Evolutionary conservation across 2,113 vertebrate genomes (phyloP).

Genomic region (Psephotus haematonotus): DNA sequence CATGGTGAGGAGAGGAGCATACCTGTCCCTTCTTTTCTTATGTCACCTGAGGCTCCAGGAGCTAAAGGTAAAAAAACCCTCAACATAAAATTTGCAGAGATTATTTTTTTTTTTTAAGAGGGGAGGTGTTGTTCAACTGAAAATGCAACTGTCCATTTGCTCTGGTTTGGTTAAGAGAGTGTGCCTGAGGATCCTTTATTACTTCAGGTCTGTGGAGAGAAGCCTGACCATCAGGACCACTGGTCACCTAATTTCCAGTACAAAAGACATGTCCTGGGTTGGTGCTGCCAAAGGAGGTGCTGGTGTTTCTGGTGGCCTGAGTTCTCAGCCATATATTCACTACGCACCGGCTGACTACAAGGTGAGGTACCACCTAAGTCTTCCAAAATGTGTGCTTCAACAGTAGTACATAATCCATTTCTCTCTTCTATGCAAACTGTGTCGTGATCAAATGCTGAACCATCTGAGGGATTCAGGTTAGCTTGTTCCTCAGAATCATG

Average conservation of each 20-base stretch:
- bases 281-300: constrained; percentile 64
- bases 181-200: constrained; percentile 78
- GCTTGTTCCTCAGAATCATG: neutral
- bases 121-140: neutral
- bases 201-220: constrained; percentile 78
- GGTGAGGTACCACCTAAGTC: constrained; percentile 60
- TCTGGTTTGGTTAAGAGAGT: constrained; percentile 44
- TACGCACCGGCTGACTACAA: constrained; percentile 73
- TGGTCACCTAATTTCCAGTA: constrained; percentile 8
- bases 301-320: constrained; percentile 55
- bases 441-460: neutral
- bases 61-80: constrained; percentile 70
- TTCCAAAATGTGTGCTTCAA: neutral
- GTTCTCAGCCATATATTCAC: constrained; percentile 47
- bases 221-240: constrained; percentile 73
- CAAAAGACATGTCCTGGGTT: constrained; percentile 69
- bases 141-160: neutral
- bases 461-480: neutral
- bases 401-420: neutral
- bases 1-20: constrained; percentile 49
- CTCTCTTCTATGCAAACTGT: neutral
- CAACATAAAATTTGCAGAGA: neutral
- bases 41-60: constrained; percentile 72
- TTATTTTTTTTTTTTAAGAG: neutral
- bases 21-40: constrained; percentile 75